phyloP scores from a whole-genome alignment of 2,888 invertebrate species.

The Ecdyonurus torrentis region DNA sequence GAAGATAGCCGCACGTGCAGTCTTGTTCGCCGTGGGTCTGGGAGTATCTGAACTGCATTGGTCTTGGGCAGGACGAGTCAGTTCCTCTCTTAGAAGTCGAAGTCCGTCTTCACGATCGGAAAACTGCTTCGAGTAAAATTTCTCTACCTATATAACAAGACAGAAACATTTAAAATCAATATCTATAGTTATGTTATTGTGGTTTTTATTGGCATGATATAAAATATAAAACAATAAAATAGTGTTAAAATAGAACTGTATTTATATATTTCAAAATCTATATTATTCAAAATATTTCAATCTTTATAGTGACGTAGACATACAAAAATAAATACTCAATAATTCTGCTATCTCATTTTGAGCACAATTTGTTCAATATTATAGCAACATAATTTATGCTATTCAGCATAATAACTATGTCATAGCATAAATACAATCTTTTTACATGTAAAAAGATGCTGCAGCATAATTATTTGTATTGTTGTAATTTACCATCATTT shows the following conservation, averaged over 20 bases:
- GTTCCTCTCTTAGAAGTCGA: conserved; percentile 42
- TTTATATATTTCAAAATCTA: too few species aligned
- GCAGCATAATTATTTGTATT: too few species aligned
- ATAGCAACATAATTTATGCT: too few species aligned
- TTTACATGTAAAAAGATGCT: too few species aligned
- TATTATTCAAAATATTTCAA: too few species aligned
- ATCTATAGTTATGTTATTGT: not conserved
- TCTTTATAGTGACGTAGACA: too few species aligned
- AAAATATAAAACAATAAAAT: not conserved
- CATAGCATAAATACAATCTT: too few species aligned
- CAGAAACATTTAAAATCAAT: conserved; percentile 6
- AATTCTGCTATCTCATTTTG: too few species aligned
- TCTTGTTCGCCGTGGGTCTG: conserved; percentile 45
- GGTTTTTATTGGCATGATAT: not conserved
- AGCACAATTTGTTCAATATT: too few species aligned
- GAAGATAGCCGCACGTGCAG: conserved; percentile 62
- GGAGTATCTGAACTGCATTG: not conserved
- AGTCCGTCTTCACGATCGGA: conserved; percentile 78
- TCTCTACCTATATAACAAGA: conserved; percentile 69
- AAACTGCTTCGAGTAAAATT: conserved; percentile 79
- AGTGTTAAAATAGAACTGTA: not conserved
- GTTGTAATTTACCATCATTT: too few species aligned
- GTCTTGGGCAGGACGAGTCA: conserved; percentile 19
- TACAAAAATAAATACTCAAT: too few species aligned
- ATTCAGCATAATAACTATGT: too few species aligned